Evolutionary conservation across 1,140 invertebrate genomes (phyloP).

Genomic region (Archegozetes longisetosus): DNA sequence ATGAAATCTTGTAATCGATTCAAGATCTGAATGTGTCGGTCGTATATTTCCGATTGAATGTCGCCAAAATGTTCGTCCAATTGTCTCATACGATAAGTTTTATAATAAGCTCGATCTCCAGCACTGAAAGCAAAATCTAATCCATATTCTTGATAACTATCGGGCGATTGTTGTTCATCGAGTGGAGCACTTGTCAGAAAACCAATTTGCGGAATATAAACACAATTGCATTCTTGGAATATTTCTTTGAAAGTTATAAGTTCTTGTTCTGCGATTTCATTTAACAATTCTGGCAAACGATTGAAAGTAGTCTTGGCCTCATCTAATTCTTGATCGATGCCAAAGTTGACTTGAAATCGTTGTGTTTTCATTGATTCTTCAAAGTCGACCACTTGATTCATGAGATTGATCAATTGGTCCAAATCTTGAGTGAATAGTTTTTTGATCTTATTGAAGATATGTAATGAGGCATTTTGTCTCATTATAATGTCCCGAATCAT

Average conservation of each 20-base stretch:
- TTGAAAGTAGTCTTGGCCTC: not conserved
- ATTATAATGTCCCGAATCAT: not conserved
- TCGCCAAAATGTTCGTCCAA: constrained; percentile 56
- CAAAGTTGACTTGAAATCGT: constrained; percentile 7
- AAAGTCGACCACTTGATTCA: constrained; percentile 14
- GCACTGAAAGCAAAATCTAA: constrained; percentile 47
- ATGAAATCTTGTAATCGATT: constrained; percentile 46
- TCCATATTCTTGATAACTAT: constrained; percentile 39
- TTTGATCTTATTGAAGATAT: not conserved
- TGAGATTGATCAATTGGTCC: not conserved
- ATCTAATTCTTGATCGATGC: constrained; percentile 14
- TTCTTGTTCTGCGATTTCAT: not conserved
- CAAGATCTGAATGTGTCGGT: constrained; percentile 56
- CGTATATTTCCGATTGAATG: constrained; percentile 49
- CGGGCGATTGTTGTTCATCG: constrained; percentile 30
- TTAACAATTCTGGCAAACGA: constrained; percentile 2
- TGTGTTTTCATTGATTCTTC: not conserved
- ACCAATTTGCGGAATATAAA: constrained; percentile 15
- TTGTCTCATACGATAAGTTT: constrained; percentile 41
- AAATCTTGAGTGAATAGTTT: not conserved
- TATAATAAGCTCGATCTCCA: constrained; percentile 47
- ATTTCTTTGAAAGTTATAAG: not conserved
- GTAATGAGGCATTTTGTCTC: not conserved
- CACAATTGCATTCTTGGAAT: not conserved
- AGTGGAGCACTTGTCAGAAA: constrained; percentile 12